Conservation (phyloP, 2,888 invertebrate genomes). For the Campoletis raptor region DNA sequence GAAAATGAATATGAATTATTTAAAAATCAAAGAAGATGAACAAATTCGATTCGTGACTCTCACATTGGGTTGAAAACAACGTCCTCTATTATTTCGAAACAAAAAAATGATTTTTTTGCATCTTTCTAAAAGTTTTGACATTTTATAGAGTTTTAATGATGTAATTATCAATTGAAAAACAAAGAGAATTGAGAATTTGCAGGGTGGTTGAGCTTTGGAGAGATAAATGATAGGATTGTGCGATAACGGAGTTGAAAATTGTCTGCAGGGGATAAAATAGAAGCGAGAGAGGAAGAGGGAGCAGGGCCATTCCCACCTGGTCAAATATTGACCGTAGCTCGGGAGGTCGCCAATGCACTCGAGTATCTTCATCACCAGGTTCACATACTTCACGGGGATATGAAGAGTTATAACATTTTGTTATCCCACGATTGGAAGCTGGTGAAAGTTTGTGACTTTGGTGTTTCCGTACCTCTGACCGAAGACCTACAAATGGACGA, state of each 20-base stretch:
- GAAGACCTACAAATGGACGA: constrained; percentile 87
- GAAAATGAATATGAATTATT: too few species aligned
- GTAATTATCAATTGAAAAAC: too few species aligned
- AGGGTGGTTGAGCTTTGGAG: too few species aligned
- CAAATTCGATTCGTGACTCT: too few species aligned
- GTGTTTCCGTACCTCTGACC: constrained; percentile 91
- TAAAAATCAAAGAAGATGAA: too few species aligned
- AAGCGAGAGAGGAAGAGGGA: constrained; percentile 86
- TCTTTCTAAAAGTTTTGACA: too few species aligned
- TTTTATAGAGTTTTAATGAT: too few species aligned
- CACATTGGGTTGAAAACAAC: too few species aligned
- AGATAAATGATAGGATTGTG: too few species aligned
- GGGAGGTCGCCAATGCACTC: constrained; percentile 90
- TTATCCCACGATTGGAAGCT: constrained; percentile 91
- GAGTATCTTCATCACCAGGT: constrained; percentile 92
- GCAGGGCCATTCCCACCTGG: constrained; percentile 87
- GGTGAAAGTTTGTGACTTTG: constrained; percentile 94
- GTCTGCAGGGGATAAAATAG: constrained; percentile 88
- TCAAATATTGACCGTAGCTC: constrained; percentile 88
- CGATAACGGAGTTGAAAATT: neutral
- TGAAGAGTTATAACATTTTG: constrained; percentile 93
- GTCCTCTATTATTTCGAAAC: too few species aligned
- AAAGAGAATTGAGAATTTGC: too few species aligned
- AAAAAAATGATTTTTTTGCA: too few species aligned
- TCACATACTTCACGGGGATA: constrained; percentile 91